phyloP scores from a whole-genome alignment of 2,888 invertebrate genomes.

The Hydriomena furcata region DNA sequence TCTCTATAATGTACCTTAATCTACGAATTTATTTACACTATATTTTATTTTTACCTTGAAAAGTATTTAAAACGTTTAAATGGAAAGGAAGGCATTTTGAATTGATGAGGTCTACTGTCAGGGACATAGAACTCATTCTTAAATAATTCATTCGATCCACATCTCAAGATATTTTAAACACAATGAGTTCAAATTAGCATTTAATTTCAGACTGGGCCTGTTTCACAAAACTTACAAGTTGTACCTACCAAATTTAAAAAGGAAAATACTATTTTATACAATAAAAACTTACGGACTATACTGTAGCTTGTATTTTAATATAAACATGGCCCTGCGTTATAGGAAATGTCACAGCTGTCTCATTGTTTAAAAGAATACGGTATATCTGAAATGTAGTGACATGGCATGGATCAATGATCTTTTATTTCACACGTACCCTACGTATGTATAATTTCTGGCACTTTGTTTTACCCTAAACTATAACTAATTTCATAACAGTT shows the following conservation, averaged over 20 bases:
- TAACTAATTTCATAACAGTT: slow-evolving; percentile 63
- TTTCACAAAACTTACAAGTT: not conserved
- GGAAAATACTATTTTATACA: no score
- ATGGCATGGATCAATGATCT: slow-evolving; percentile 2
- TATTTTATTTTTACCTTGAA: slow-evolving; percentile 23
- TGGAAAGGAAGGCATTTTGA: slow-evolving; percentile 20
- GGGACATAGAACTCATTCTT: slow-evolving; percentile 24
- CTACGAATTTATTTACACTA: slow-evolving; percentile 35
- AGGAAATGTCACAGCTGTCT: not conserved
- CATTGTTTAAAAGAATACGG: not conserved
- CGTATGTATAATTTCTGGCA: slow-evolving; percentile 61
- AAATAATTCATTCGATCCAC: slow-evolving; percentile 5
- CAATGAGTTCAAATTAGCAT: not conserved
- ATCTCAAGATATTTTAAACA: slow-evolving; percentile 1
- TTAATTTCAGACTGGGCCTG: not conserved
- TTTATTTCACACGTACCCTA: slow-evolving; percentile 19
- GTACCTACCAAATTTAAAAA: no score
- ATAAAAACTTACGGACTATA: no score
- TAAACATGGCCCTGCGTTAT: not conserved
- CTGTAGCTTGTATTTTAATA: not conserved
- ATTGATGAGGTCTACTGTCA: slow-evolving; percentile 24
- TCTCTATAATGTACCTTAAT: slow-evolving; percentile 25
- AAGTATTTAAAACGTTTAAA: slow-evolving; percentile 10
- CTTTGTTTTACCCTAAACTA: slow-evolving; percentile 63
- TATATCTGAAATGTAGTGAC: not conserved